Conservation (phyloP, 2,888 invertebrate genomes). For the Xylophagus ater region DNA sequence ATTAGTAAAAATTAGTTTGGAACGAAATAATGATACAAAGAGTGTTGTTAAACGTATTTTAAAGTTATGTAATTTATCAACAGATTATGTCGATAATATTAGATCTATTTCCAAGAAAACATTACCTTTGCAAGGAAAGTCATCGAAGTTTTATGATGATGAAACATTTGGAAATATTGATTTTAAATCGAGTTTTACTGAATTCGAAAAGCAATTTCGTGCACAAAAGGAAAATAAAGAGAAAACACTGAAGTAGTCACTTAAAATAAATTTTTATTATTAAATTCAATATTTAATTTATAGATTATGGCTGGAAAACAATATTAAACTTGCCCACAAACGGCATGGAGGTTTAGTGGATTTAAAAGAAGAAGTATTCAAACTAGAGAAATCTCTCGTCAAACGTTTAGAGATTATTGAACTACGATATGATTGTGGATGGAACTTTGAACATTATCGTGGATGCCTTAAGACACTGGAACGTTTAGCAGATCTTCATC, state of each 20-base stretch:
- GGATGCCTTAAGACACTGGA: slow-evolving; percentile 81
- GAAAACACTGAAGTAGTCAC: slow-evolving; percentile 18
- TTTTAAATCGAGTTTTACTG: slow-evolving; percentile 16
- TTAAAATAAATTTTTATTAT: slow-evolving; percentile 1
- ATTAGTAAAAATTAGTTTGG: slow-evolving; percentile 60
- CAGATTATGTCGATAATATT: slow-evolving; percentile 74
- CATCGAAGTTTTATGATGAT: slow-evolving; percentile 13
- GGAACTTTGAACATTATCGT: slow-evolving; percentile 80
- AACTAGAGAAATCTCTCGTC: slow-evolving; percentile 30
- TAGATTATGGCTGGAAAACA: slow-evolving; percentile 63
- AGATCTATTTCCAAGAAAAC: slow-evolving; percentile 19
- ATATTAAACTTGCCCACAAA: slow-evolving; percentile 54
- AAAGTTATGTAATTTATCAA: slow-evolving; percentile 70
- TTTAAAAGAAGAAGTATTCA: slow-evolving; percentile 62
- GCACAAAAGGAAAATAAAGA: slow-evolving; percentile 12
- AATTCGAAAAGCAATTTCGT: slow-evolving; percentile 20
- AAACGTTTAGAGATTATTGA: slow-evolving; percentile 44
- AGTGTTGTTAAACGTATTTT: slow-evolving; percentile 62
- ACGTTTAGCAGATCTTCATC: slow-evolving; percentile 63
- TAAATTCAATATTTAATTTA: slow-evolving; percentile 20
- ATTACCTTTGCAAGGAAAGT: too few relatives aligned
- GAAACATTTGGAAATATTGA: slow-evolving; percentile 18
- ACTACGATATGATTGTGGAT: slow-evolving; percentile 70
- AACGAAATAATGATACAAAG: slow-evolving; percentile 55
- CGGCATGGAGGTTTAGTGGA: slow-evolving; percentile 53